Conservation (phyloP, 2,888 invertebrate genomes). For the Acholoe squamosa region DNA sequence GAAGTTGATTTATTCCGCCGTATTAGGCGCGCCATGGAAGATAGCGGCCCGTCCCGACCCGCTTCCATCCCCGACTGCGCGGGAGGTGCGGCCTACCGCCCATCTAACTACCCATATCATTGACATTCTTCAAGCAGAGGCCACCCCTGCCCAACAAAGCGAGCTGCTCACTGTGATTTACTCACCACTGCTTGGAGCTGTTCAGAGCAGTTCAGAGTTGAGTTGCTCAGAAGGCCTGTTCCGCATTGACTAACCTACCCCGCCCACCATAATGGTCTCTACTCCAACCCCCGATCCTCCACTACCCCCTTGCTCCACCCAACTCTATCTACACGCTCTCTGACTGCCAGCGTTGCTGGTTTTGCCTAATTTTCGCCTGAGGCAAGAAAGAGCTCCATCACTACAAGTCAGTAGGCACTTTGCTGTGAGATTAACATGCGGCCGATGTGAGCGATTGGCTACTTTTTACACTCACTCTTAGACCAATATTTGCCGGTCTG, state of each 20-base stretch:
- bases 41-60: neutral
- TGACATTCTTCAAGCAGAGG: constrained; percentile 45
- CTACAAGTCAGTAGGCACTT: neutral
- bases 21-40: constrained; percentile 36
- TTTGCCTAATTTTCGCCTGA: constrained; percentile 19
- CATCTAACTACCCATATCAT: constrained; percentile 53
- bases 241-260: constrained; percentile 8
- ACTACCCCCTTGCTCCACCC: neutral
- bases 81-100: neutral
- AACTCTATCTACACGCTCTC: no score
- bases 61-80: neutral
- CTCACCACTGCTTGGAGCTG: neutral
- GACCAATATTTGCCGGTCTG: neutral
- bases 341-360: neutral
- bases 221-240: neutral
- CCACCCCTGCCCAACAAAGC: constrained; percentile 11
- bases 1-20: constrained; percentile 53
- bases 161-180: constrained; percentile 11
- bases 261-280: neutral
- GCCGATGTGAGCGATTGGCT: neutral
- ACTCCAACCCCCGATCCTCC: neutral
- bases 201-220: neutral
- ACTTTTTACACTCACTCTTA: neutral
- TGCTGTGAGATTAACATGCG: neutral
- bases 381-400: constrained; percentile 15